Evolutionary conservation across 2,113 vertebrate genomes (phyloP).

Genomic region (Larimichthys crocea): DNA sequence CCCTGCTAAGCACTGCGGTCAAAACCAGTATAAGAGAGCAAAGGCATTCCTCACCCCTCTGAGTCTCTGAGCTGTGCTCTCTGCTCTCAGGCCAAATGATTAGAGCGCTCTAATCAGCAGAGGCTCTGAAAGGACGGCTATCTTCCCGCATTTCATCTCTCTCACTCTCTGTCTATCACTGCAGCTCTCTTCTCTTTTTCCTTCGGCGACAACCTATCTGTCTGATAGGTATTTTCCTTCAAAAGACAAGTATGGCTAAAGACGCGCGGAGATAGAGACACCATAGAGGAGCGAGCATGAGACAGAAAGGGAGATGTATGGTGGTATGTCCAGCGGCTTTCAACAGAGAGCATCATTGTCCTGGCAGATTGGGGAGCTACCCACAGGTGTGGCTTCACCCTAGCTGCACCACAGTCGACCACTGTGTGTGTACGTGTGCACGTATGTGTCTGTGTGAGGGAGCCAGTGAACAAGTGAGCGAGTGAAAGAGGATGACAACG

Average conservation of each 20-base stretch:
- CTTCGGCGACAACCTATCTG: conserved; percentile 74
- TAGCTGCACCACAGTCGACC: conserved; percentile 38
- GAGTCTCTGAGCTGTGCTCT: conserved; percentile 65
- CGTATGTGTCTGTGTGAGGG: conserved; percentile 10
- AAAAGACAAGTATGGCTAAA: conserved; percentile 48
- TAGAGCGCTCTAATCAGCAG: conserved; percentile 80
- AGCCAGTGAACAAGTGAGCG: conserved; percentile 42
- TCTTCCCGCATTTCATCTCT: conserved; percentile 83
- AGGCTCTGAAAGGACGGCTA: conserved; percentile 82
- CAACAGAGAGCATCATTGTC: conserved; percentile 84
- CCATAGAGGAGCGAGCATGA: conserved; percentile 53
- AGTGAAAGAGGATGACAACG: conserved; percentile 74
- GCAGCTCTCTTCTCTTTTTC: conserved; percentile 61
- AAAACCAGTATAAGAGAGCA: conserved; percentile 73
- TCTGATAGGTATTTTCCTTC: conserved; percentile 72
- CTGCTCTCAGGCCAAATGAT: conserved; percentile 81
- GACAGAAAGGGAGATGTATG: conserved; percentile 50
- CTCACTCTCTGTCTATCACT: conserved; percentile 64
- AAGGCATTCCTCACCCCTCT: conserved; percentile 78
- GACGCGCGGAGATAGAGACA: conserved; percentile 62
- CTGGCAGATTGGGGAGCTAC: conserved; percentile 54
- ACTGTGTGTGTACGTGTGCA: conserved; percentile 32
- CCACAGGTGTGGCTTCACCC: conserved; percentile 81
- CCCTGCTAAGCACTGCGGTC: conserved; percentile 59
- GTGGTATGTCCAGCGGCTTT: conserved; percentile 75